These are phyloP conservation scores for Drosophila leonis DNA, from an alignment of 2,888 invertebrate genomes.

Conservation along the genomic window DNA sequence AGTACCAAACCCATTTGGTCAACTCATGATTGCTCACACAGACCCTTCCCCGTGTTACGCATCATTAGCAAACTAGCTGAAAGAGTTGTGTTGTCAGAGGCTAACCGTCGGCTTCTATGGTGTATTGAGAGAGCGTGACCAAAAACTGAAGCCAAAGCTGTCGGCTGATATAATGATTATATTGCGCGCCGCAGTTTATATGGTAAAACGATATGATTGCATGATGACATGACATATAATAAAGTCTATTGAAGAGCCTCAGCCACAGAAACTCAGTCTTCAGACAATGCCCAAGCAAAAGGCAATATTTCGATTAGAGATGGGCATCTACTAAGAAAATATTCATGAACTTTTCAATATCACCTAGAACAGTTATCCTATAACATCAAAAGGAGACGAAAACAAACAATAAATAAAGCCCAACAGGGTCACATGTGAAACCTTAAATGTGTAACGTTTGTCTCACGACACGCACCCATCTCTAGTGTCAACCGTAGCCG, in stretches of 20 bases:
- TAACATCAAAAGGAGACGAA: not conserved
- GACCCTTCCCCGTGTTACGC: slow-evolving; percentile 49
- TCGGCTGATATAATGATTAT: slow-evolving; percentile 52
- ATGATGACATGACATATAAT: slow-evolving; percentile 73
- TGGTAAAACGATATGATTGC: slow-evolving; percentile 77
- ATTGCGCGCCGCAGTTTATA: slow-evolving; percentile 56
- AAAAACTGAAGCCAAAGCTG: slow-evolving; percentile 22
- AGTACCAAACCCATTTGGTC: slow-evolving; percentile 47
- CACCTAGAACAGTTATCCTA: too few species aligned
- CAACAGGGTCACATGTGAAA: not conserved
- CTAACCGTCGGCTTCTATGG: not conserved
- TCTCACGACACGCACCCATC: slow-evolving; percentile 16
- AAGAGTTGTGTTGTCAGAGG: slow-evolving; percentile 26
- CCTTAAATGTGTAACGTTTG: not conserved
- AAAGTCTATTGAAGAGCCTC: slow-evolving; percentile 33
- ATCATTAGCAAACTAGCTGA: slow-evolving; percentile 60
- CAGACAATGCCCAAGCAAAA: slow-evolving; percentile 9
- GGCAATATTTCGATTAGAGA: slow-evolving; percentile 16
- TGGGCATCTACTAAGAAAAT: not conserved
- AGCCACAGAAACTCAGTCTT: not conserved
- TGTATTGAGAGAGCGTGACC: slow-evolving; percentile 14
- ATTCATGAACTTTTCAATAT: not conserved
- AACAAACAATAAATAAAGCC: not conserved
- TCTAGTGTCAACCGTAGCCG: slow-evolving; percentile 18
- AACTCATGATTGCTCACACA: slow-evolving; percentile 36